A percentile compares a stretch with the other conserved stretches of the same genome.
phyloP scores from a whole-genome alignment of 2,113 vertebrate species.

The Choloepus hoffmanni region DNA sequence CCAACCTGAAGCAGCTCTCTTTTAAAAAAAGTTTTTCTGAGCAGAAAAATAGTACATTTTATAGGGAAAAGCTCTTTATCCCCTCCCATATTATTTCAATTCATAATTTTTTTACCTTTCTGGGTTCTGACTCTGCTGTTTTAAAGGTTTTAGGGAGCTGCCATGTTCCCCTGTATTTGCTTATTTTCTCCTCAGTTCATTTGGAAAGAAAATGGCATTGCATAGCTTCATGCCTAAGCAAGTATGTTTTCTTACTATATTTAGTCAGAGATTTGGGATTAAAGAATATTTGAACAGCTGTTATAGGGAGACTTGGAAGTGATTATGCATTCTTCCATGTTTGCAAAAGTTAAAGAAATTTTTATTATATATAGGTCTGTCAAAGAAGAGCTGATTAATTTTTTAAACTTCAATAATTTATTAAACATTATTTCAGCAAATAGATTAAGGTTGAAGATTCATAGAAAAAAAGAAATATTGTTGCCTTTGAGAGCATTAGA shows the following conservation, averaged over 20 bases:
- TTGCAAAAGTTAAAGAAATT: constrained; percentile 42
- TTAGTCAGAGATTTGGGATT: constrained; percentile 61
- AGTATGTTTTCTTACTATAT: constrained; percentile 44
- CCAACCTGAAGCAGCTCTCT: constrained; percentile 35
- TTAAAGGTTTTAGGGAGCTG: background rate
- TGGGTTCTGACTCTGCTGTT: background rate
- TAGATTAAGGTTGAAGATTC: background rate
- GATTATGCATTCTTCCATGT: constrained; percentile 43
- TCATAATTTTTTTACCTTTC: background rate
- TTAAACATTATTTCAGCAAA: constrained; percentile 36
- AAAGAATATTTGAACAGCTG: constrained; percentile 60
- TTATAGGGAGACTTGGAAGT: constrained; percentile 54
- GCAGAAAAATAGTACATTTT: constrained; percentile 27
- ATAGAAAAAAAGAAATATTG: constrained; percentile 43
- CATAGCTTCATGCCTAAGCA: constrained; percentile 60
- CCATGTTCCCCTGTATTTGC: background rate
- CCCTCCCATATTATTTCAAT: background rate
- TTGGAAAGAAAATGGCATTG: constrained; percentile 48
- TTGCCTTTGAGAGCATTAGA: background rate
- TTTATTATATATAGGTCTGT: constrained; percentile 32
- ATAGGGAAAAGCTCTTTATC: background rate
- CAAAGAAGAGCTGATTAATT: constrained; percentile 35
- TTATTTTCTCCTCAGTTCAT: background rate
- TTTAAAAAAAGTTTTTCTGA: constrained; percentile 51
- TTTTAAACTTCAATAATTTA: constrained; percentile 40